These are phyloP conservation scores for Apolygus lucorum DNA, from an alignment of 1,140 invertebrate genomes.

Conservation along the genomic window DNA sequence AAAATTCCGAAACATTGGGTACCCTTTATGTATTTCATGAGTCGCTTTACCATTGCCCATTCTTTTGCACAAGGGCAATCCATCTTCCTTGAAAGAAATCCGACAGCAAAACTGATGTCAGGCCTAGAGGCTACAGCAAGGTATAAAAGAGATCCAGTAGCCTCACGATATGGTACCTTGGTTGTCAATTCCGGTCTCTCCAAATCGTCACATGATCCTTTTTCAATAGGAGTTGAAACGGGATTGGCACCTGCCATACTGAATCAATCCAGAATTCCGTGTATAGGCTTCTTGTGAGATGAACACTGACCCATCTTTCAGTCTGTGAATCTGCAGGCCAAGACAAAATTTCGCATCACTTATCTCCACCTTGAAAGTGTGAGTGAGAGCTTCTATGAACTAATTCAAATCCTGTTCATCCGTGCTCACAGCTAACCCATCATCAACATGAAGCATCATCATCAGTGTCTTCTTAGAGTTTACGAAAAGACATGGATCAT, in stretches of 20 bases:
- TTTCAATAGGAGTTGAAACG: conserved; percentile 36
- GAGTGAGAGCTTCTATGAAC: neutral
- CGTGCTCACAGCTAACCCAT: neutral
- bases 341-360: conserved; percentile 9
- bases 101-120: conserved; percentile 32
- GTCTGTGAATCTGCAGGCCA: neutral
- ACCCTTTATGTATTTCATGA: conserved; percentile 36
- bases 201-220: neutral
- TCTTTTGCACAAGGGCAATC: conserved; percentile 34
- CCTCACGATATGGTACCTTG: conserved; percentile 35
- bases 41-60: conserved; percentile 35
- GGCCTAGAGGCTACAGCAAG: conserved; percentile 40
- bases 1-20: conserved; percentile 30
- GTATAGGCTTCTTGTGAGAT: conserved; percentile 37
- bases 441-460: conserved; percentile 7
- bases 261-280: conserved; percentile 36
- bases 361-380: conserved; percentile 17
- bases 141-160: conserved; percentile 36
- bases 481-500: too few relatives aligned
- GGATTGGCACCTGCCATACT: conserved; percentile 38
- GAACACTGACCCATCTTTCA: conserved; percentile 8
- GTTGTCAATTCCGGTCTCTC: too few relatives aligned
- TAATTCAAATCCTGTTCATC: neutral
- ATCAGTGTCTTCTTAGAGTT: neutral
- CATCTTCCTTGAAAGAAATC: conserved; percentile 19